A percentile compares a stretch with the other conserved stretches of the same genome.
These are phyloP conservation scores for Pangasius sanitwongsei DNA, from an alignment of 2,797 vertebrate species.

Conservation along the genomic window DNA sequence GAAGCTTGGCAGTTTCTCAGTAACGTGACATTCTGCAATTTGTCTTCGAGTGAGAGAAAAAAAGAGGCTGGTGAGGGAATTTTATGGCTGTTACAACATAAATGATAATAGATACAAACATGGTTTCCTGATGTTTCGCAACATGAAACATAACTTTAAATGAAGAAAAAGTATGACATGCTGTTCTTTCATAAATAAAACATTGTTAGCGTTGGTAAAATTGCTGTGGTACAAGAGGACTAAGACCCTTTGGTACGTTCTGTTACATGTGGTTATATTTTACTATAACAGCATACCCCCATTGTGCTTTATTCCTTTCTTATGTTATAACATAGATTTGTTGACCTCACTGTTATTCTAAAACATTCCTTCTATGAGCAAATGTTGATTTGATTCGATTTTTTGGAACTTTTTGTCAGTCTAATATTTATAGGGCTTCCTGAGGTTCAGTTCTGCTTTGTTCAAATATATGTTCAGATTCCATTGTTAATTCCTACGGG, in stretches of 20 bases:
- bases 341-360: not conserved
- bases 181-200: not conserved
- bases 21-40: not conserved
- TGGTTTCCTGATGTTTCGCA: not conserved
- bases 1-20: not conserved
- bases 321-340: not conserved
- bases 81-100: not conserved
- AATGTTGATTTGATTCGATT: not conserved
- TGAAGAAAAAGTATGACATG: not conserved
- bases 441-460: not conserved
- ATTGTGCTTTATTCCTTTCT: not conserved
- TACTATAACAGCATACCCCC: not conserved
- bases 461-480: not conserved
- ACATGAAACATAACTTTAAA: not conserved
- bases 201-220: not conserved
- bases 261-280: not conserved
- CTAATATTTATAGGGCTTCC: not conserved
- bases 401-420: not conserved
- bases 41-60: not conserved
- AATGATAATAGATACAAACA: not conserved
- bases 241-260: not conserved
- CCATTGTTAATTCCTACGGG: not conserved
- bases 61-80: not conserved
- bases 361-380: not conserved
- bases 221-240: not conserved